phyloP scores from a whole-genome alignment of 2,797 vertebrate species.

The Monodelphis domestica region DNA sequence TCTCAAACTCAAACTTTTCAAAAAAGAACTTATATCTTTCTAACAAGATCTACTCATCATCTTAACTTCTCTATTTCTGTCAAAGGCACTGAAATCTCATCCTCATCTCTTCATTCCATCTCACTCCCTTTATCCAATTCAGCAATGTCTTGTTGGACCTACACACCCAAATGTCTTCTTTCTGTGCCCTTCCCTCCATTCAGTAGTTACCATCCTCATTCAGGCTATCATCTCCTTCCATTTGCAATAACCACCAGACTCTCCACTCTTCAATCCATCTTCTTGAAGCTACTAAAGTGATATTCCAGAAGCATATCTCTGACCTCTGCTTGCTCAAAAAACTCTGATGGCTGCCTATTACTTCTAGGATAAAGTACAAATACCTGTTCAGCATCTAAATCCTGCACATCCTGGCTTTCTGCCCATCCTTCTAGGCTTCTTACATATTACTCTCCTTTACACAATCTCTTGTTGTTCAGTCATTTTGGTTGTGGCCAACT shows the following conservation, averaged over 20 bases:
- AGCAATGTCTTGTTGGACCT: background rate
- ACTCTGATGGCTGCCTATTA: background rate
- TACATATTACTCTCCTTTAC: background rate
- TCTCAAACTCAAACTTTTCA: background rate
- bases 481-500: too few species aligned
- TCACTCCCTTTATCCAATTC: background rate
- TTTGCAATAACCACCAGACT: background rate
- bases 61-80: background rate
- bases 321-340: background rate
- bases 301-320: background rate
- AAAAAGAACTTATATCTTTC: background rate
- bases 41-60: background rate
- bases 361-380: background rate
- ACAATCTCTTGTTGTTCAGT: too few species aligned
- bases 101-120: background rate
- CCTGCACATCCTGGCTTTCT: background rate
- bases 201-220: background rate
- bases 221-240: background rate
- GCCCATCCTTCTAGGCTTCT: too few species aligned
- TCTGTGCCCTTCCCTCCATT: background rate
- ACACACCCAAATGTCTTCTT: background rate
- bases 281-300: background rate
- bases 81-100: background rate
- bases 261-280: background rate
- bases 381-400: background rate